Evolutionary conservation across 2,113 vertebrate species (phyloP).

Genomic region (Erinaceus europaeus): DNA sequence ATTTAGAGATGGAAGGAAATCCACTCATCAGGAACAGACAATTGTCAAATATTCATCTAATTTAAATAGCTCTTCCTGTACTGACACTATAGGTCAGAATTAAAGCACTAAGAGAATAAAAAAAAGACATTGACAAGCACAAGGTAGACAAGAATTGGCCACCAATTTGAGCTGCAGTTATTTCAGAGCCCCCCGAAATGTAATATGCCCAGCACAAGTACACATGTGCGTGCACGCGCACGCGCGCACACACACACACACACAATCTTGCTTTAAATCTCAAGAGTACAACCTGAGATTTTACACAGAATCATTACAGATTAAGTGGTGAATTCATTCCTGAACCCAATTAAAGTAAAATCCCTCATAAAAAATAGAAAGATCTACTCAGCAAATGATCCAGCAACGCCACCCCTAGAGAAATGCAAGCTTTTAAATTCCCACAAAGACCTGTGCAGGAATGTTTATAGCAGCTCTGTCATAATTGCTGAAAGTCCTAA

Average conservation of each 20-base stretch:
- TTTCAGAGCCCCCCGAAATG: background rate
- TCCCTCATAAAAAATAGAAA: slow-evolving; percentile 20
- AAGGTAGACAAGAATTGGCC: slow-evolving; percentile 2
- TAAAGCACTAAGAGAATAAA: slow-evolving; percentile 42
- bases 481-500: slow-evolving; percentile 15
- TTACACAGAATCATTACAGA: slow-evolving; percentile 34
- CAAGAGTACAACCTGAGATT: slow-evolving; percentile 36
- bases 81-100: slow-evolving; percentile 54
- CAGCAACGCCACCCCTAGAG: background rate
- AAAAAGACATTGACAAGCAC: slow-evolving; percentile 17
- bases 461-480: background rate
- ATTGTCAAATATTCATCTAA: slow-evolving; percentile 55
- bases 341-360: slow-evolving; percentile 27
- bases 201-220: background rate
- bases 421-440: slow-evolving; percentile 35
- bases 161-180: slow-evolving; percentile 10
- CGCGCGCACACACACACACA: background rate
- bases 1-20: slow-evolving; percentile 73
- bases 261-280: background rate
- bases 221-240: background rate
- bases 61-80: slow-evolving; percentile 68
- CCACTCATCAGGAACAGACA: slow-evolving; percentile 62
- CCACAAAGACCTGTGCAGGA: slow-evolving; percentile 9
- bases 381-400: background rate
- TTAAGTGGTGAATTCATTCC: slow-evolving; percentile 40